These are phyloP conservation scores for Drosophila varians DNA, from an alignment of 1,140 invertebrate species.

Conservation along the genomic window DNA sequence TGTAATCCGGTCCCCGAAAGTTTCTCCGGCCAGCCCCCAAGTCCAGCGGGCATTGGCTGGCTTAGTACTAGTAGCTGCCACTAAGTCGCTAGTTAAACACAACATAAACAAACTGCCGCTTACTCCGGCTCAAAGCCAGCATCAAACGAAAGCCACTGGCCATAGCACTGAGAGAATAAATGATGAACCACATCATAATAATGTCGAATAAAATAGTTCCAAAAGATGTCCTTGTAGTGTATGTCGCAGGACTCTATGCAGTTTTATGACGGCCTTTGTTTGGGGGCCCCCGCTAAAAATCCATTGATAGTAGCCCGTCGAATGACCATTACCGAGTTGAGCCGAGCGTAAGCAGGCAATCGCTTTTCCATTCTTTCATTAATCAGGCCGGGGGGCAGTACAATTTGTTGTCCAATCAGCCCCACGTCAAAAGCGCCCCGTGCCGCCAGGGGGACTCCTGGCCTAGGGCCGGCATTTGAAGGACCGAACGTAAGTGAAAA, in stretches of 20 bases:
- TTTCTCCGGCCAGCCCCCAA: slow-evolving; percentile 4
- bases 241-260: neutral
- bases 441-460: no score
- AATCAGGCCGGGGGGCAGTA: slow-evolving; percentile 17
- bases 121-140: slow-evolving; percentile 19
- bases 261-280: slow-evolving; percentile 3
- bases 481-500: neutral
- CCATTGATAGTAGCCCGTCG: slow-evolving; percentile 15
- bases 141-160: slow-evolving; percentile 44
- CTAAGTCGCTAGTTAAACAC: slow-evolving; percentile 62
- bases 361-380: slow-evolving; percentile 24
- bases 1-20: slow-evolving; percentile 10
- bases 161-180: neutral
- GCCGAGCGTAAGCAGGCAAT: slow-evolving; percentile 8
- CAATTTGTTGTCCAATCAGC: slow-evolving; percentile 43
- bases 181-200: neutral
- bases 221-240: no score
- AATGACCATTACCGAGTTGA: slow-evolving; percentile 6
- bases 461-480: neutral
- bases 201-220: no score
- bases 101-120: slow-evolving; percentile 30
- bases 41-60: slow-evolving; percentile 13
- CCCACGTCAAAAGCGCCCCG: slow-evolving; percentile 1
- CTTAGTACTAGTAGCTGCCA: slow-evolving; percentile 41
- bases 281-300: neutral